Percentiles rank a stretch among this genome's conserved stretches.
Conservation (phyloP, 2,888 invertebrate species). For the Eupithecia inturbata region DNA sequence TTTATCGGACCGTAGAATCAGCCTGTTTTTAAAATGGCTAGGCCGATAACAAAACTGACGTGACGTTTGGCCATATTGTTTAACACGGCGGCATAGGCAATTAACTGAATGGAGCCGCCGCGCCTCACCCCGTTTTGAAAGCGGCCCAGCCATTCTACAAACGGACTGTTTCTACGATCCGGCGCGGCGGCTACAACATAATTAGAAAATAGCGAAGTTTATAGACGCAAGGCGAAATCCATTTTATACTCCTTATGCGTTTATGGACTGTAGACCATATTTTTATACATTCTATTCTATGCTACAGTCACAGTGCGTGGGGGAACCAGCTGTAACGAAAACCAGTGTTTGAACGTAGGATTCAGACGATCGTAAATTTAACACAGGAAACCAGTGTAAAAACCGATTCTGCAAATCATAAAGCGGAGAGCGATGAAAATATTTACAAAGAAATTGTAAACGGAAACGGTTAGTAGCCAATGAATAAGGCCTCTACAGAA, state of each 20-base stretch:
- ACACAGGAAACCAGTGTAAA: slow-evolving; percentile 24
- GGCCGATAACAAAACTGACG: not conserved
- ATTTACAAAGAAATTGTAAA: slow-evolving; percentile 32
- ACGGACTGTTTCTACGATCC: not conserved
- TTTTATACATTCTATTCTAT: not conserved
- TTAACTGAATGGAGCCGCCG: no score
- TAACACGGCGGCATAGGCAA: not conserved
- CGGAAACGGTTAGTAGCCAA: slow-evolving; percentile 29
- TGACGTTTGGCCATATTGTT: not conserved
- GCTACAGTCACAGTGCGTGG: slow-evolving; percentile 19
- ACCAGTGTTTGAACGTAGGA: slow-evolving; percentile 14
- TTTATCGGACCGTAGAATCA: not conserved
- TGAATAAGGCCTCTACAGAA: slow-evolving; percentile 8
- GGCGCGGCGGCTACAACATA: not conserved
- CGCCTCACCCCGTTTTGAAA: not conserved
- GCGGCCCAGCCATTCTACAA: not conserved
- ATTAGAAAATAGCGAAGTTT: not conserved
- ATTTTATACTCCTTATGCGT: not conserved
- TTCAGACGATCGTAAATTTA: slow-evolving; percentile 9
- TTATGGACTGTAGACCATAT: not conserved
- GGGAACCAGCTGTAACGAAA: slow-evolving; percentile 45
- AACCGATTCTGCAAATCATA: slow-evolving; percentile 20
- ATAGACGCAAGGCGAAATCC: not conserved
- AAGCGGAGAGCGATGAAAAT: slow-evolving; percentile 22
- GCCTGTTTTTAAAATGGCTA: not conserved